Conservation (phyloP, 2,797 vertebrate species). For the Crocodylus rhombifer region DNA sequence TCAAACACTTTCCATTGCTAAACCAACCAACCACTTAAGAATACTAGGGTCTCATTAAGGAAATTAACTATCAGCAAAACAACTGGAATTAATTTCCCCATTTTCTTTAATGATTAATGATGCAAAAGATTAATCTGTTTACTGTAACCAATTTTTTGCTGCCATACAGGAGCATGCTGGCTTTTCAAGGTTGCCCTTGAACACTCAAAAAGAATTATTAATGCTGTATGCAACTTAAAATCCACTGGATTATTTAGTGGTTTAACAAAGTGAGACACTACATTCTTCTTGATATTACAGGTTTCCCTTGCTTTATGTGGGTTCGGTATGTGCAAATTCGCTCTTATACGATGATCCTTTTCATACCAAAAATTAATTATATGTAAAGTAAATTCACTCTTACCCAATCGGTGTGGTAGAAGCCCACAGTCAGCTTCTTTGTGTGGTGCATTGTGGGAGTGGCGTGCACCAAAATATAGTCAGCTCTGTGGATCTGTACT, state of each 20-base stretch:
- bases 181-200: constrained; percentile 16
- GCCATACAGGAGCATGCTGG: neutral
- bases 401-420: too few species aligned
- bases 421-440: too few species aligned
- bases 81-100: neutral
- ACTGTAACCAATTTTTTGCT: neutral
- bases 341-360: too few species aligned
- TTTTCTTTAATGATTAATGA: neutral
- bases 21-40: neutral
- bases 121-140: neutral
- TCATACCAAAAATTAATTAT: too few species aligned
- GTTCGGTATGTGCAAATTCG: too few species aligned
- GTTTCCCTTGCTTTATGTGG: too few species aligned
- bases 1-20: neutral
- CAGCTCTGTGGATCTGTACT: too few species aligned
- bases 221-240: neutral
- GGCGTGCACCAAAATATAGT: too few species aligned
- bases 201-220: neutral
- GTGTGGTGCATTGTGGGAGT: too few species aligned
- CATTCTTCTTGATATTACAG: neutral
- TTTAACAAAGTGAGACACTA: neutral
- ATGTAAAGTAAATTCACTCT: too few species aligned
- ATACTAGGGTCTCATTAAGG: neutral
- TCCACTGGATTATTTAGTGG: neutral
- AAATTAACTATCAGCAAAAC: neutral